Percentiles rank a stretch among this genome's conserved stretches.
Evolutionary conservation across 2,888 invertebrate species (phyloP).

Genomic region (Cremastinae sp.): DNA sequence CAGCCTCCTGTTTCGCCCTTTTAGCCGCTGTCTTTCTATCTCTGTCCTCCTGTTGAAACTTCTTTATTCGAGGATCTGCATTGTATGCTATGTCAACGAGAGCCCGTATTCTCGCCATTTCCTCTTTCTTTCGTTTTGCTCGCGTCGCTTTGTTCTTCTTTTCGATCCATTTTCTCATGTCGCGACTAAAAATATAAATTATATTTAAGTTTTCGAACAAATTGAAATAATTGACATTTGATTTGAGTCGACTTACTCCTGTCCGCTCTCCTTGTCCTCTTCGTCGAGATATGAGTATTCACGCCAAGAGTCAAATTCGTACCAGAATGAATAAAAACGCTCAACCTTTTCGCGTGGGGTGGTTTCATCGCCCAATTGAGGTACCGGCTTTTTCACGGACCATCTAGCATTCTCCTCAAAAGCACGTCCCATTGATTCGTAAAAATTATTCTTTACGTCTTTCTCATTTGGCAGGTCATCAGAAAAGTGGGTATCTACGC

Average conservation of each 20-base stretch:
- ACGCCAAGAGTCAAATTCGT: conserved; percentile 98
- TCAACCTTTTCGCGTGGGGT: conserved; percentile 93
- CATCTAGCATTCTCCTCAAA: conserved; percentile 92
- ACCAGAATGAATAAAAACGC: conserved; percentile 98
- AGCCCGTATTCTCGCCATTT: conserved; percentile 94
- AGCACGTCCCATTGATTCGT: conserved; percentile 83
- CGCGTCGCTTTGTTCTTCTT: conserved; percentile 97
- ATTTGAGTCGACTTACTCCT: conserved; percentile 82
- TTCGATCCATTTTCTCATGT: conserved; percentile 98
- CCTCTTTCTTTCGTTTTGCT: conserved; percentile 97
- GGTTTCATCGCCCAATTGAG: conserved; percentile 89
- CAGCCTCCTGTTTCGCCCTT: conserved; percentile 91
- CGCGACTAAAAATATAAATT: conserved; percentile 82
- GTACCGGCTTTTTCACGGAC: conserved; percentile 94
- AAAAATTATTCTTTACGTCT: conserved; percentile 91
- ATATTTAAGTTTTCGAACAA: background rate
- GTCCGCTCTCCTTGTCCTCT: conserved; percentile 98
- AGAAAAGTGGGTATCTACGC: conserved; percentile 97
- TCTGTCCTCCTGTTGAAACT: conserved; percentile 96
- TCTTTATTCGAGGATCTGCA: conserved; percentile 95
- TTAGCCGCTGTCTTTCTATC: conserved; percentile 94
- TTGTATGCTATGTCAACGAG: conserved; percentile 97
- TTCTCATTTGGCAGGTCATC: conserved; percentile 90
- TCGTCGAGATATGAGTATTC: conserved; percentile 99
- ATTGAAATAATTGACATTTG: too few relatives aligned